Conservation (phyloP, 2,888 invertebrate species). For the Rambutsinella grinnellia region DNA sequence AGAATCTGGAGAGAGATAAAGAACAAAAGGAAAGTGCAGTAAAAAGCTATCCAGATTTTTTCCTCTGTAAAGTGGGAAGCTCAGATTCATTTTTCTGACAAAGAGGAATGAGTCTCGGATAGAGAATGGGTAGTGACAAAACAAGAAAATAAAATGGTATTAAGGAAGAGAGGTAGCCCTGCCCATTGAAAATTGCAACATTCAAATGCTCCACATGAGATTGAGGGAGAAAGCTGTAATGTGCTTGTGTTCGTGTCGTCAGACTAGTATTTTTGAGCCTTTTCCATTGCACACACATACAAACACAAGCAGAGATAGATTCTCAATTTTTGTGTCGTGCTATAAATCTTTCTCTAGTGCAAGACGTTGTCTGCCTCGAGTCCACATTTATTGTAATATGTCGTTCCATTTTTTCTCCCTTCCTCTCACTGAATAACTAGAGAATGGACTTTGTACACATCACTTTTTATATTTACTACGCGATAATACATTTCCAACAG, state of each 20-base stretch:
- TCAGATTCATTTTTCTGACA: neutral
- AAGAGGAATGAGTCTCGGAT: neutral
- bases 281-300: no score
- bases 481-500: no score
- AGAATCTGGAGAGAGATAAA: no score
- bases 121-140: neutral
- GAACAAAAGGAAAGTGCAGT: no score
- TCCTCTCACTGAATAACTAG: no score
- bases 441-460: no score
- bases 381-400: conserved; percentile 45
- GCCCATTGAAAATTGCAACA: no score
- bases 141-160: neutral
- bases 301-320: neutral
- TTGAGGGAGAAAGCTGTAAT: no score
- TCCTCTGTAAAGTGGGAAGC: neutral
- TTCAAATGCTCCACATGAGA: no score
- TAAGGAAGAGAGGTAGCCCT: no score
- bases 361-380: conserved; percentile 34
- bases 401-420: conserved; percentile 18
- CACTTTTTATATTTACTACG: no score
- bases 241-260: neutral
- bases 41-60: no score
- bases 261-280: neutral
- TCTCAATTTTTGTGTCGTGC: conserved; percentile 33
- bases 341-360: conserved; percentile 38